Evolutionary conservation across 2,113 vertebrate species (phyloP).

Genomic region (Neodon shergylaensis): DNA sequence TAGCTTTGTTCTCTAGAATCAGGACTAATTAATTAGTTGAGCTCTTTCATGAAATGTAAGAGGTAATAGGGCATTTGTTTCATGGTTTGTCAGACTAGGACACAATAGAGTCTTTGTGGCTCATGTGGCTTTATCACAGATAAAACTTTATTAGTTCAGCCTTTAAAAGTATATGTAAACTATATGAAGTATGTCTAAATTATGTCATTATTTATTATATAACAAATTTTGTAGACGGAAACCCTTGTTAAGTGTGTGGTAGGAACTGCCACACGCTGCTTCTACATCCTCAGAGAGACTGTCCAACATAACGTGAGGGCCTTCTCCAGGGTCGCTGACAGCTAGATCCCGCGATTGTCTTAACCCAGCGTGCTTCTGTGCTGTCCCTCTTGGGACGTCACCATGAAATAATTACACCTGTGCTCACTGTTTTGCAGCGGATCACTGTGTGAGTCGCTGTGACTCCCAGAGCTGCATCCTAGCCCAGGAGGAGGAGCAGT

Average conservation of each 20-base stretch:
- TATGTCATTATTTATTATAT: not conserved
- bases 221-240: not conserved
- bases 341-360: slow-evolving; percentile 51
- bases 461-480: slow-evolving; percentile 90
- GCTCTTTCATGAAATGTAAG: slow-evolving; percentile 32
- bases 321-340: slow-evolving; percentile 35
- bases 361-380: slow-evolving; percentile 58
- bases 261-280: not conserved
- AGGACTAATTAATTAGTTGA: slow-evolving; percentile 33
- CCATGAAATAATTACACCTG: slow-evolving; percentile 75
- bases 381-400: slow-evolving; percentile 61
- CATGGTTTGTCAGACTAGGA: not conserved
- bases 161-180: not conserved
- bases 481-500: slow-evolving; percentile 90
- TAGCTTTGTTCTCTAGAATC: too few relatives aligned
- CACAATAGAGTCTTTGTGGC: not conserved
- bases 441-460: slow-evolving; percentile 89
- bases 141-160: slow-evolving; percentile 30
- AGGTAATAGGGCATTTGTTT: slow-evolving; percentile 45
- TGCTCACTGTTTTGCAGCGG: slow-evolving; percentile 83
- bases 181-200: not conserved
- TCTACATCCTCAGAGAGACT: slow-evolving; percentile 7
- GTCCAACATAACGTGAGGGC: slow-evolving; percentile 41
- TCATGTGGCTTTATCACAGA: not conserved
- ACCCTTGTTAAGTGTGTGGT: not conserved